These are phyloP conservation scores for Gadus macrocephalus DNA, from an alignment of 2,113 vertebrate species.

Conservation along the genomic window DNA sequence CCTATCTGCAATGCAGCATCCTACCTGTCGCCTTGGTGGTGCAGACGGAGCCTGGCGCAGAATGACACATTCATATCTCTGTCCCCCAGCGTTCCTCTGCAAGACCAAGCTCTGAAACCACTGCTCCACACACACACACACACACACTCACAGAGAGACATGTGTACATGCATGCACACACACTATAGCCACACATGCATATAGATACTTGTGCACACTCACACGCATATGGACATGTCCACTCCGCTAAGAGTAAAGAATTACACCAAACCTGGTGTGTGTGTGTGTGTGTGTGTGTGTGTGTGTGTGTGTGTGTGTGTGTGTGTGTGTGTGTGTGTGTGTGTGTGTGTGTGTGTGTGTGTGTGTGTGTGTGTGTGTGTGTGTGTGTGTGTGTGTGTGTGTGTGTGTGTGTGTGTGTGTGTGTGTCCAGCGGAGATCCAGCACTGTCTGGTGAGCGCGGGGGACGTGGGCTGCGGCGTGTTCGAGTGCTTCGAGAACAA, in stretches of 20 bases:
- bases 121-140: not conserved
- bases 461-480: constrained; percentile 96
- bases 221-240: no score
- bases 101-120: constrained; percentile 23
- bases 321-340: no score
- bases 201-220: no score
- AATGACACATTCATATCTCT: constrained; percentile 59
- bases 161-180: not conserved
- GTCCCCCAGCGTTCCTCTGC: constrained; percentile 48
- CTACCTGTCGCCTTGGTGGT: constrained; percentile 49
- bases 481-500: constrained; percentile 99
- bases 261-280: no score
- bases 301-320: no score
- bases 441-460: constrained; percentile 93
- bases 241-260: no score
- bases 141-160: not conserved
- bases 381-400: no score
- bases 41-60: constrained; percentile 61
- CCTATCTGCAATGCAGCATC: constrained; percentile 69
- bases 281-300: no score
- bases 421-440: constrained; percentile 90
- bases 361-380: no score
- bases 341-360: no score
- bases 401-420: not conserved
- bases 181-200: not conserved